Evolutionary conservation across 35 echinoderm and acorn worm species (phyloP).

Genomic region (Anneissia japonica): DNA sequence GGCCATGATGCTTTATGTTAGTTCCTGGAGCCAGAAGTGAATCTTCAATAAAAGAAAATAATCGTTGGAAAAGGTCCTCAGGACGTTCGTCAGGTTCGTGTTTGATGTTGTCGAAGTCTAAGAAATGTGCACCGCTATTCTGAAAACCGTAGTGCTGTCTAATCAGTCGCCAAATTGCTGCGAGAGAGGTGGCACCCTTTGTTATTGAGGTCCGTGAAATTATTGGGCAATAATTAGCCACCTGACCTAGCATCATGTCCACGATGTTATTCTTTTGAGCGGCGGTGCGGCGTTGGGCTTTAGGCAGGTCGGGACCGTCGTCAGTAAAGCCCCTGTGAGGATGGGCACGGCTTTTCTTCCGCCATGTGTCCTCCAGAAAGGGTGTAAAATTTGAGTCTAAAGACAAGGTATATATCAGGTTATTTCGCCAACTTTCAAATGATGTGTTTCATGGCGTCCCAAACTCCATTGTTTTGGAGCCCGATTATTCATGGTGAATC

Average conservation of each 20-base stretch:
- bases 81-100: constrained; percentile 28
- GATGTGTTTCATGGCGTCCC: background rate
- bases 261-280: constrained; percentile 26
- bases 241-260: constrained; percentile 48
- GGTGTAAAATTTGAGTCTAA: constrained; percentile 52
- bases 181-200: constrained; percentile 25
- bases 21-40: background rate
- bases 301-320: constrained; percentile 11
- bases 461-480: constrained; percentile 21
- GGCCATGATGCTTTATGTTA: constrained; percentile 51
- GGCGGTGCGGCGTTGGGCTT: background rate
- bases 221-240: constrained; percentile 50
- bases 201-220: constrained; percentile 35
- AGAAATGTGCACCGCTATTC: constrained; percentile 21
- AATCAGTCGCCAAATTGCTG: constrained; percentile 33
- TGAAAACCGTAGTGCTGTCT: constrained; percentile 49
- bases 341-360: constrained; percentile 30
- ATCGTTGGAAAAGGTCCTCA: constrained; percentile 43
- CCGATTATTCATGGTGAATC: too few relatives aligned
- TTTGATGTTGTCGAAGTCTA: constrained; percentile 28
- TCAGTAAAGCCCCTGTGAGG: constrained; percentile 26
- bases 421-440: constrained; percentile 19
- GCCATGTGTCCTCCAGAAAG: constrained; percentile 40
- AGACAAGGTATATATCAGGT: constrained; percentile 40
- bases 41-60: constrained; percentile 37